These are phyloP conservation scores for Ariopsis seemanni DNA, from an alignment of 2,113 vertebrate genomes.

Conservation along the genomic window DNA sequence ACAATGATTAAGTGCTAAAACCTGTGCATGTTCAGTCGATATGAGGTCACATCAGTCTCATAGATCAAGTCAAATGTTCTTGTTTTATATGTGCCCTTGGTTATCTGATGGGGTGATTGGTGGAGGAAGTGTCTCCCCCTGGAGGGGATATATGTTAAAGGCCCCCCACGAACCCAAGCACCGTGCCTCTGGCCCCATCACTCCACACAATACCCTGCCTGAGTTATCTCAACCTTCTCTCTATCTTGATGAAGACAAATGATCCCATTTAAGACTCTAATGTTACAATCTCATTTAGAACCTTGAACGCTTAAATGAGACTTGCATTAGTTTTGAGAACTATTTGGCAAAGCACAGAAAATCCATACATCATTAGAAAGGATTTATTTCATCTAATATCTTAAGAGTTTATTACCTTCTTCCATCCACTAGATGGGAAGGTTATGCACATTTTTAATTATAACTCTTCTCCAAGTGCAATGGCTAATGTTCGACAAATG, in stretches of 20 bases:
- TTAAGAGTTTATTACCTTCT: conserved; percentile 60
- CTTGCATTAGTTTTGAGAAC: conserved; percentile 65
- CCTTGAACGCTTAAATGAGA: conserved; percentile 63
- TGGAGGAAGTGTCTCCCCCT: conserved; percentile 47
- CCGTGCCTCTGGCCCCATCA: conserved; percentile 15
- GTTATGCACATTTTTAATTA: conserved; percentile 66
- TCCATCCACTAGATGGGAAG: conserved; percentile 62
- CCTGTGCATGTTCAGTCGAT: not conserved
- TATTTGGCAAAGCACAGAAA: conserved; percentile 70
- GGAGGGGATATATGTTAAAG: conserved; percentile 43
- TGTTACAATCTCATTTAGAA: conserved; percentile 69
- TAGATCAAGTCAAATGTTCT: not conserved
- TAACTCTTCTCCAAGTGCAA: conserved; percentile 69
- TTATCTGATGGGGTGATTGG: conserved; percentile 8
- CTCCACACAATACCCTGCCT: conserved; percentile 44
- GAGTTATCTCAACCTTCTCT: conserved; percentile 53
- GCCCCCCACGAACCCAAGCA: not conserved
- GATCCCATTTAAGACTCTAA: conserved; percentile 60
- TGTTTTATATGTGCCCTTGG: not conserved
- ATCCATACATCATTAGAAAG: conserved; percentile 66
- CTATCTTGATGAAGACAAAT: conserved; percentile 65
- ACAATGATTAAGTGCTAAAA: not conserved
- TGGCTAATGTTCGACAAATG: conserved; percentile 70
- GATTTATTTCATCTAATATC: conserved; percentile 62
- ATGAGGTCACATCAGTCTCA: not conserved